phyloP scores from a whole-genome alignment of 2,888 invertebrate species.

The Metacarcinus magister region DNA sequence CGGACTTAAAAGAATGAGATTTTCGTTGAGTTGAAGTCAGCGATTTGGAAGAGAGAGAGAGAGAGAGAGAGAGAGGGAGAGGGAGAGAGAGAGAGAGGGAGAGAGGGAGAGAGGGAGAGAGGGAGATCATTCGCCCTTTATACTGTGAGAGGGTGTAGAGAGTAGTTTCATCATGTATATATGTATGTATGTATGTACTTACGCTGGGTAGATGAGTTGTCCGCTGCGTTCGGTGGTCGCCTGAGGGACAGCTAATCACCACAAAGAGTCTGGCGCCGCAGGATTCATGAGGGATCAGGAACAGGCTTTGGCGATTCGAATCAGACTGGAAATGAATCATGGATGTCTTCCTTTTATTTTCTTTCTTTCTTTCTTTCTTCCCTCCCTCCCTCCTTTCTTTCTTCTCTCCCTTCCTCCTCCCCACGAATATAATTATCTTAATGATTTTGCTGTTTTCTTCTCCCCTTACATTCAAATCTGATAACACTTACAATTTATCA shows the following conservation, averaged over 20 bases:
- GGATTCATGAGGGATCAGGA: neutral
- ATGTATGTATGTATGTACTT: neutral
- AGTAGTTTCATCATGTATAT: neutral
- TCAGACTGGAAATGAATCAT: neutral
- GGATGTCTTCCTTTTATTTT: neutral
- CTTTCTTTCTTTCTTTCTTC: neutral
- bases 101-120: neutral
- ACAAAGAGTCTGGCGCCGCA: neutral
- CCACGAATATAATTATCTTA: conserved; percentile 26
- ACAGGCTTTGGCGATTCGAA: neutral
- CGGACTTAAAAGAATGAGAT: conserved; percentile 13
- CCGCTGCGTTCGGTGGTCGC: too few species aligned
- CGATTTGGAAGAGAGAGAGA: conserved; percentile 26
- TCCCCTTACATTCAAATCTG: conserved; percentile 26
- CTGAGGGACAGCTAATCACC: neutral
- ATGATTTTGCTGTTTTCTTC: conserved; percentile 26
- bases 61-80: conserved; percentile 26
- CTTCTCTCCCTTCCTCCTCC: neutral
- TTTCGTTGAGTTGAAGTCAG: conserved; percentile 26
- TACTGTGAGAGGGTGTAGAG: neutral
- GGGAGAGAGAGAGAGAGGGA: conserved; percentile 9
- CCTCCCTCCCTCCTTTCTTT: neutral
- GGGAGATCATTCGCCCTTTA: neutral
- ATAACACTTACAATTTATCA: neutral
- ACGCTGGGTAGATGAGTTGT: too few species aligned